Evolutionary conservation across 2,113 vertebrate species (phyloP).

Genomic region (Onychorhynchus coronatus): DNA sequence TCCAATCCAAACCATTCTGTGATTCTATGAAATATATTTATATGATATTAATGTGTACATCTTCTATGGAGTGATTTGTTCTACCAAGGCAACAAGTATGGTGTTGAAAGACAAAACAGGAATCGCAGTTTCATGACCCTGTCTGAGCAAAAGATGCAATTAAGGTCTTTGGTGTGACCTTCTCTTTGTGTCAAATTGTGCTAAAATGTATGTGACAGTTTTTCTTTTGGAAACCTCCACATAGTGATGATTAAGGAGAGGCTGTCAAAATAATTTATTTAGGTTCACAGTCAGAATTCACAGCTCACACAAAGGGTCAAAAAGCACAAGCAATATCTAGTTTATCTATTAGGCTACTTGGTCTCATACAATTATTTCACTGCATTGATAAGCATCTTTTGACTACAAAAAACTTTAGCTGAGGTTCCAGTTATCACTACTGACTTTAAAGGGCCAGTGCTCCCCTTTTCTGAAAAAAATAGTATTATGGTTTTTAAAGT

Average conservation of each 20-base stretch:
- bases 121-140: neutral
- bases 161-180: slow-evolving; percentile 26
- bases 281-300: neutral
- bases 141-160: slow-evolving; percentile 1
- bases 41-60: neutral
- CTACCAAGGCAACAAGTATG: neutral
- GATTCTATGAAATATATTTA: neutral
- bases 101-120: neutral
- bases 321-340: neutral
- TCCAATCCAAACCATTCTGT: neutral
- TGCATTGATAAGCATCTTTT: neutral
- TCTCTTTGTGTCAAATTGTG: slow-evolving; percentile 12
- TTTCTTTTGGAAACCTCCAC: slow-evolving; percentile 37
- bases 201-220: slow-evolving; percentile 15
- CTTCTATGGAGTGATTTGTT: neutral
- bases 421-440: neutral
- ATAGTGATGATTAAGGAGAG: slow-evolving; percentile 30
- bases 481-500: neutral
- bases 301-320: neutral
- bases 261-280: slow-evolving; percentile 1
- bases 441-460: neutral
- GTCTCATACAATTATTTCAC: neutral
- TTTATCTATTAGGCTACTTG: neutral
- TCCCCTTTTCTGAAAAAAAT: neutral
- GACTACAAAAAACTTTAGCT: neutral